Percentiles rank a stretch among this genome's conserved stretches.
phyloP scores from a whole-genome alignment of 2,797 vertebrate genomes.

The Pangasius macronema region DNA sequence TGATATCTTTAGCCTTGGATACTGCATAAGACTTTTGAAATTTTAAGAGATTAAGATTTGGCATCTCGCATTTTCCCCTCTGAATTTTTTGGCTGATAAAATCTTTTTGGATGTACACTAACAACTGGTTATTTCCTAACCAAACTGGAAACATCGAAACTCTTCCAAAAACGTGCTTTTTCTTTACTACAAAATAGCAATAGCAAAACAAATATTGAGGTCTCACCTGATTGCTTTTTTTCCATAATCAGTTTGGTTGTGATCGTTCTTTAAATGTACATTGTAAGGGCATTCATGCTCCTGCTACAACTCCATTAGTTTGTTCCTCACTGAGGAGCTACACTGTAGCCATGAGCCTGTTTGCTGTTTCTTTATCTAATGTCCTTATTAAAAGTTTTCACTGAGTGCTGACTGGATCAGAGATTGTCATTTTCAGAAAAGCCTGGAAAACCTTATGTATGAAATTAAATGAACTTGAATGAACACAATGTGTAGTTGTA shows the following conservation, averaged over 20 bases:
- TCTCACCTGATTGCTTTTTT: neutral
- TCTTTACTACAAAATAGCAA: neutral
- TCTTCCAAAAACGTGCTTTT: neutral
- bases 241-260: neutral
- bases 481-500: neutral
- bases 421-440: neutral
- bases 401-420: neutral
- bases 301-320: conserved; percentile 1
- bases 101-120: neutral
- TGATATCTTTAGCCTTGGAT: neutral
- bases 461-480: neutral
- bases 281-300: neutral
- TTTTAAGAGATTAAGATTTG: neutral
- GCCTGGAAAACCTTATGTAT: neutral
- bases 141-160: neutral
- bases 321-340: neutral
- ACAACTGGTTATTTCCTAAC: too few species aligned
- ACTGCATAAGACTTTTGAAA: too few species aligned
- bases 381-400: neutral
- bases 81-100: neutral
- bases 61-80: neutral
- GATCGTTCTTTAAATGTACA: neutral
- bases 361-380: neutral
- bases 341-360: neutral
- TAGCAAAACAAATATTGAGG: neutral